Evolutionary conservation across 1,140 invertebrate species (phyloP), one percentile per base, ranked within the genome.

Genomic region (Nylanderia fulva): DNA sequence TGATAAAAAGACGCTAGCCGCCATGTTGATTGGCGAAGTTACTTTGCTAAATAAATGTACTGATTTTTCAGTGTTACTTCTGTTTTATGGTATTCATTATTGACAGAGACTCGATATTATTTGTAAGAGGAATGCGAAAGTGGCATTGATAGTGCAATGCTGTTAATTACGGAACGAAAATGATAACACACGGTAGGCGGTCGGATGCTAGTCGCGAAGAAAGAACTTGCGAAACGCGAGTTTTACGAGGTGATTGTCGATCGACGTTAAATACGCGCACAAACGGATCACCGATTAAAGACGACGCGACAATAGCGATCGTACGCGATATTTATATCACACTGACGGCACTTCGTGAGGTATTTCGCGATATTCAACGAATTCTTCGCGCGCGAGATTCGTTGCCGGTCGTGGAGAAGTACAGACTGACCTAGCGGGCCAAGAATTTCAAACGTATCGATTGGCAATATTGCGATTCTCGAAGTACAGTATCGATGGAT

Each of bases 401-500:
- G 36, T 29, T 64, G 29, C 36, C 18, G 29, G 7, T 36, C 61
- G 61, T 27, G 54, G 11, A 61, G 33, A 61, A 33, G n/a, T 8
- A 33, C 61, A 3, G 11, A 29, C 4, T 48, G 15, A 48, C 45
- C 45, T 48, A 48, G 3, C 3, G 15, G 45, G 3, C 3, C 45
- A 4, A 48, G 7, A n/a, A 64, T 64, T 64, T 3, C 0, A 63
- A 33, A 18, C n/a, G 2, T 36, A n/a, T 21, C 61, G 18, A 33
- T n/a, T n/a, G n/a, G n/a, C n/a, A 33, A n/a, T 33, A 33, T n/a
- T n/a, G n/a, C 27, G 29, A 63, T 63, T 63, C 60, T 64, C 61
- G 61, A 39, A 21, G n/a, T 36, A 58, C 36, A 18, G 61, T n/a
- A n/a, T 33, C 21, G 15, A 33, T 33, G 5, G n/a, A n/a, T n/a